Conservation (phyloP, 2,888 invertebrate species). For the Plagodis dolabraria region DNA sequence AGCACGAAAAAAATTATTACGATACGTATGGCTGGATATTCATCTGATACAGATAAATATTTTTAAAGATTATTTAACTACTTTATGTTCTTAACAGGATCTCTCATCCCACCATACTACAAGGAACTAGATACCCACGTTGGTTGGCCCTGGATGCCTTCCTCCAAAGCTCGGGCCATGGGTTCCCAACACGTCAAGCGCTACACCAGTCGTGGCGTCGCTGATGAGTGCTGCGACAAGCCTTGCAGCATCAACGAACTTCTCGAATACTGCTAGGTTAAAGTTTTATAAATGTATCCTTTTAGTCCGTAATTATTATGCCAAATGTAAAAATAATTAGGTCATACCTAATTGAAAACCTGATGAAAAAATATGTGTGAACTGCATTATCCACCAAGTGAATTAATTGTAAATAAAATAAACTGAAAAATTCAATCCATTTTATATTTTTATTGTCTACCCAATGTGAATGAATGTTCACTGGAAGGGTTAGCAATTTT, state of each 20-base stretch:
- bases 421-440: too few relatives aligned
- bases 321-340: neutral
- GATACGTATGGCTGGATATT: too few relatives aligned
- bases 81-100: slow-evolving; percentile 41
- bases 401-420: too few relatives aligned
- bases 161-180: slow-evolving; percentile 51
- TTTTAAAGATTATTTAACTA: too few relatives aligned
- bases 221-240: slow-evolving; percentile 68
- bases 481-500: too few relatives aligned
- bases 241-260: slow-evolving; percentile 60
- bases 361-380: too few relatives aligned
- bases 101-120: slow-evolving; percentile 53
- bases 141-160: slow-evolving; percentile 57
- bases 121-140: slow-evolving; percentile 51
- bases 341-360: neutral
- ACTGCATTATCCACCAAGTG: too few relatives aligned
- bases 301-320: too few relatives aligned
- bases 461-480: too few relatives aligned
- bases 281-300: neutral
- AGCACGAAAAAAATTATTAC: too few relatives aligned
- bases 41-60: too few relatives aligned
- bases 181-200: slow-evolving; percentile 52
- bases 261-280: slow-evolving; percentile 54
- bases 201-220: slow-evolving; percentile 46
- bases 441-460: too few relatives aligned